Percentiles rank a stretch among this genome's conserved stretches.
These are phyloP conservation scores for Atherinomorus stipes DNA, from an alignment of 2,113 vertebrate species.

Conservation along the genomic window DNA sequence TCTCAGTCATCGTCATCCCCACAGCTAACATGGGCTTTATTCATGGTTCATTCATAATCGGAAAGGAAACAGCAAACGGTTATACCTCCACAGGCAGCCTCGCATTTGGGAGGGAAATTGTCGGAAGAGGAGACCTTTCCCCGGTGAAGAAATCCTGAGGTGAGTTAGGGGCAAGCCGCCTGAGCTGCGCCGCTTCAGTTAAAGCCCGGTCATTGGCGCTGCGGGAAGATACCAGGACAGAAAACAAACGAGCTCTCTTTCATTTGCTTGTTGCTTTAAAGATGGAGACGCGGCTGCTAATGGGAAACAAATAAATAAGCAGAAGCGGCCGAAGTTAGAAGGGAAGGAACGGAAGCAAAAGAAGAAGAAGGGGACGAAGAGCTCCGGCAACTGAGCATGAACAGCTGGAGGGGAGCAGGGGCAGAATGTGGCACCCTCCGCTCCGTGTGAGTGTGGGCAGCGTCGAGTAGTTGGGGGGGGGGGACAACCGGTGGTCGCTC, in stretches of 20 bases:
- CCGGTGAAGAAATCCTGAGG: constrained; percentile 14
- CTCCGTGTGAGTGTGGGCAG: constrained; percentile 57
- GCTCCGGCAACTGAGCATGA: background rate
- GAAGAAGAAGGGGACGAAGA: constrained; percentile 4
- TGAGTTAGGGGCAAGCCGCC: constrained; percentile 6
- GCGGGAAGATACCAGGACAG: constrained; percentile 10
- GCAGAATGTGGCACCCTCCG: constrained; percentile 49
- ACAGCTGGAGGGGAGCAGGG: constrained; percentile 14
- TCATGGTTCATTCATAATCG: constrained; percentile 35
- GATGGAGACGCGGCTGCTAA: constrained; percentile 59
- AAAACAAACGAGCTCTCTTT: constrained; percentile 30
- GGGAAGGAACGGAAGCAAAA: background rate
- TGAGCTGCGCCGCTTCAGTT: background rate
- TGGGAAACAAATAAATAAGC: constrained; percentile 28
- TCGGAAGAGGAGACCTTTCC: constrained; percentile 16
- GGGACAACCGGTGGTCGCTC: constrained; percentile 69
- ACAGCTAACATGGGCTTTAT: constrained; percentile 47
- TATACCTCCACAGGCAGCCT: background rate
- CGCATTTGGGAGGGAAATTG: background rate
- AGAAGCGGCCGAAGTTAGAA: constrained; percentile 29
- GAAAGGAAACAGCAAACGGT: constrained; percentile 1
- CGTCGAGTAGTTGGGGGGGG: constrained; percentile 41
- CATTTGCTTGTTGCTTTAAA: constrained; percentile 51
- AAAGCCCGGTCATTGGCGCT: constrained; percentile 7
- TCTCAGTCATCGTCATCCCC: constrained; percentile 32